Evolutionary conservation across 2,113 vertebrate species (phyloP).

Genomic region (Chascanopsetta lugubris): DNA sequence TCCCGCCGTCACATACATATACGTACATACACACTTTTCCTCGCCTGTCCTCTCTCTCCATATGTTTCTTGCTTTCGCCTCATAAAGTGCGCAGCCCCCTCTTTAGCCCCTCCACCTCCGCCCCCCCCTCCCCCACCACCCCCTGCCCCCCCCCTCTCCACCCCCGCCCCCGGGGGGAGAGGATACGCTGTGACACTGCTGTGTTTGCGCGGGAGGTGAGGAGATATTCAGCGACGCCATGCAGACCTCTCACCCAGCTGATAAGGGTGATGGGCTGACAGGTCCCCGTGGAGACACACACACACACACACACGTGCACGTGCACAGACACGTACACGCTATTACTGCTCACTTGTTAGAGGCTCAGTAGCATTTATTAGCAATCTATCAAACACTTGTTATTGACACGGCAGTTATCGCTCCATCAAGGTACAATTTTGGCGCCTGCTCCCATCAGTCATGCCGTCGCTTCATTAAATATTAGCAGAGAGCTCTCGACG

Average conservation of each 20-base stretch:
- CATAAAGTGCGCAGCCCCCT: conserved; percentile 64
- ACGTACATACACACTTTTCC: conserved; percentile 38
- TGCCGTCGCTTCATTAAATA: conserved; percentile 35
- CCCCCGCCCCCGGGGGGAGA: conserved; percentile 39
- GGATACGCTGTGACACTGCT: conserved; percentile 50
- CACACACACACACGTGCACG: conserved; percentile 10
- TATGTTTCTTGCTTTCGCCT: conserved; percentile 72
- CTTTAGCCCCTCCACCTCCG: conserved; percentile 47
- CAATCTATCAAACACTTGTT: conserved; percentile 74
- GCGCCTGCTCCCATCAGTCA: conserved; percentile 39
- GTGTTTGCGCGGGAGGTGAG: conserved; percentile 63
- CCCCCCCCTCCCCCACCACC: conserved; percentile 25
- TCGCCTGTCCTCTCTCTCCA: conserved; percentile 68
- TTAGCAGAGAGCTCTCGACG: not conserved
- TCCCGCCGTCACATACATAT: conserved; percentile 25
- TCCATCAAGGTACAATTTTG: conserved; percentile 48
- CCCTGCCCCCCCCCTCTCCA: conserved; percentile 45
- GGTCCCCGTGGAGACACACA: conserved; percentile 46
- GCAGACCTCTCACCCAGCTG: conserved; percentile 72
- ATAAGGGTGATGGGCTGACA: conserved; percentile 73
- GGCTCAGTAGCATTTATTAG: conserved; percentile 67
- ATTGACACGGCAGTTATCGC: conserved; percentile 68
- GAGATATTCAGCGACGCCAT: conserved; percentile 70
- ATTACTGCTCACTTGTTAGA: conserved; percentile 73
- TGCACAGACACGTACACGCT: conserved; percentile 25